Conservation (phyloP, 2,888 invertebrate genomes). For the Cheilosia grossa region DNA sequence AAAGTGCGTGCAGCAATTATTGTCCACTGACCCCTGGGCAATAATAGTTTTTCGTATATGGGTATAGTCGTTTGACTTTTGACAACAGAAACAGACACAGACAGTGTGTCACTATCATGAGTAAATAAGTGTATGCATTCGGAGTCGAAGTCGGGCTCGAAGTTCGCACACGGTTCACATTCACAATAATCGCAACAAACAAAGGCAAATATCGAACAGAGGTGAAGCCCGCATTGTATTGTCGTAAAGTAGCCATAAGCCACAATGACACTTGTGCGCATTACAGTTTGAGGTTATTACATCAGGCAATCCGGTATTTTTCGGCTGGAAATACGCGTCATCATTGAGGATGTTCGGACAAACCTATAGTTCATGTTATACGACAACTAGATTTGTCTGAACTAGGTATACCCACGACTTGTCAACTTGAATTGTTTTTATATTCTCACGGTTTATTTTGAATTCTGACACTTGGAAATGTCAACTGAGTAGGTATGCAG, state of each 20-base stretch:
- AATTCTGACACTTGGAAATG: too few species aligned
- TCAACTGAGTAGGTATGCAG: too few species aligned
- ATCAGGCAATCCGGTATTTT: not conserved
- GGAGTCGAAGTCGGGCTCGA: not conserved
- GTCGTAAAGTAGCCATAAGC: too few species aligned
- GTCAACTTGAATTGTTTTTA: too few species aligned
- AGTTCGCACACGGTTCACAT: conserved; percentile 31
- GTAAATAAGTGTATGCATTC: conserved; percentile 4
- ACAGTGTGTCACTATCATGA: conserved; percentile 26
- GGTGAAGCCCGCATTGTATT: conserved; percentile 32
- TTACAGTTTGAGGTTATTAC: not conserved
- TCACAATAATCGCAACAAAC: conserved; percentile 50
- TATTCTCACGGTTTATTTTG: too few species aligned
- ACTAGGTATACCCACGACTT: too few species aligned
- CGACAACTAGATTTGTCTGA: too few species aligned
- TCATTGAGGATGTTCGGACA: too few species aligned
- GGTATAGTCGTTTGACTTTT: too few species aligned
- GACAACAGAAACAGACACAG: not conserved
- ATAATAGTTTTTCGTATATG: conserved; percentile 3
- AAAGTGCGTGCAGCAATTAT: conserved; percentile 59
- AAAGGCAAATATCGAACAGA: conserved; percentile 19
- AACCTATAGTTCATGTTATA: too few species aligned
- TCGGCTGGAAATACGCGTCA: not conserved
- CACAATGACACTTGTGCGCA: not conserved
- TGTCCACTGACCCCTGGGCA: conserved; percentile 62